A percentile compares a stretch with the other conserved stretches of the same genome.
These are phyloP conservation scores for Cephus pygmeus DNA, from an alignment of 2,888 invertebrate species.

Conservation along the genomic window DNA sequence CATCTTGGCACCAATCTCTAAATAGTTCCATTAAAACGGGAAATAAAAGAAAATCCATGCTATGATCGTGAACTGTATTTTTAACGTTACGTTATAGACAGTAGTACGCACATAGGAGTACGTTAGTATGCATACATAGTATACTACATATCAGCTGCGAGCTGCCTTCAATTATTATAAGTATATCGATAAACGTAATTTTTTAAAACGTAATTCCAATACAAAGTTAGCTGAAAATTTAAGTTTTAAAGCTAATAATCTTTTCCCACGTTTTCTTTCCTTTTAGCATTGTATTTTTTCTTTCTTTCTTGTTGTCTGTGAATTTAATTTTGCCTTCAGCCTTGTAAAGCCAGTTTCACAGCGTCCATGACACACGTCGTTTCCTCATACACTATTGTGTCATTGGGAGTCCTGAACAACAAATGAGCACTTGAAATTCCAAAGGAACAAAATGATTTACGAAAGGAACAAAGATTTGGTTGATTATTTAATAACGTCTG, in stretches of 20 bases:
- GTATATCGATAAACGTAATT: neutral
- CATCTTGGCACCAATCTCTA: conserved; percentile 8
- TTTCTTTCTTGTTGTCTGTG: neutral
- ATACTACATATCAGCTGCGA: neutral
- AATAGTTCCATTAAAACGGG: conserved; percentile 2
- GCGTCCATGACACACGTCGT: no score
- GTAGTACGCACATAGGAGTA: neutral
- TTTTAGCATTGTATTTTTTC: neutral
- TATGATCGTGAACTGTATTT: neutral
- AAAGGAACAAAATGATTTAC: neutral
- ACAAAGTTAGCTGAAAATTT: neutral
- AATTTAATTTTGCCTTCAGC: neutral
- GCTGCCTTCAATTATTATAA: neutral
- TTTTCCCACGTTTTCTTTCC: neutral
- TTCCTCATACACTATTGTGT: neutral
- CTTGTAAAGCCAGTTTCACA: neutral
- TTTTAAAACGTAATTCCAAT: neutral
- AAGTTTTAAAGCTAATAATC: neutral
- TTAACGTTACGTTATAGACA: neutral
- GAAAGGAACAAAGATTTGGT: neutral
- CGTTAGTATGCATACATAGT: neutral
- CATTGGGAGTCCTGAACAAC: neutral
- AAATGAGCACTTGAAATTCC: neutral
- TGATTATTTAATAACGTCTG: no score
- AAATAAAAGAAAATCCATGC: neutral